Conservation (phyloP, 1,140 invertebrate species). For the Rhagoletis zephyria region DNA sequence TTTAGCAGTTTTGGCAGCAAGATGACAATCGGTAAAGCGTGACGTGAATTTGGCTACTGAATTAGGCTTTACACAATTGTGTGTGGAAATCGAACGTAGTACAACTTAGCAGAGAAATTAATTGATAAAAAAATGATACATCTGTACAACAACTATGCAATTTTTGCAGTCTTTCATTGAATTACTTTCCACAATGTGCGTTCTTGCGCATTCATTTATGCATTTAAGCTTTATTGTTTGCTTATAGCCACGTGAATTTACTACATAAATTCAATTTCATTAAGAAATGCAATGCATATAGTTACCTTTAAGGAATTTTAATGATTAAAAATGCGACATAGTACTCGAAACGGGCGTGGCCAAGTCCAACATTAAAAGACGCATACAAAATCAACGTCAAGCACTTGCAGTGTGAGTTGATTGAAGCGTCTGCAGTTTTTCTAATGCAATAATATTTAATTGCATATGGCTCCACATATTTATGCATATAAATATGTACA, state of each 20-base stretch:
- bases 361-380: neutral
- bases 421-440: constrained; percentile 12
- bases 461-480: neutral
- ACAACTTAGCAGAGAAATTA: neutral
- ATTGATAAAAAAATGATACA: neutral
- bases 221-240: no score
- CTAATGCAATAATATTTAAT: neutral
- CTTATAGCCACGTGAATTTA: neutral
- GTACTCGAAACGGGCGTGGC: constrained; percentile 34
- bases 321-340: neutral
- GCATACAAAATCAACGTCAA: neutral
- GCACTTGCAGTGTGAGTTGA: neutral
- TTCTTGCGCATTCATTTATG: no score
- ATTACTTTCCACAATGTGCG: no score
- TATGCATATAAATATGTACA: neutral
- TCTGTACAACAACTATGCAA: neutral
- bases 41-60: neutral
- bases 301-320: constrained; percentile 2
- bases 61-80: neutral
- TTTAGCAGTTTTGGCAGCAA: constrained; percentile 3
- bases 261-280: neutral
- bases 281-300: constrained; percentile 20
- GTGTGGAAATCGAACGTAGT: neutral
- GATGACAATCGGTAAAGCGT: constrained; percentile 1
- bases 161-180: no score